phyloP scores from a whole-genome alignment of 2,888 invertebrate species.

The Melolontha melolontha region DNA sequence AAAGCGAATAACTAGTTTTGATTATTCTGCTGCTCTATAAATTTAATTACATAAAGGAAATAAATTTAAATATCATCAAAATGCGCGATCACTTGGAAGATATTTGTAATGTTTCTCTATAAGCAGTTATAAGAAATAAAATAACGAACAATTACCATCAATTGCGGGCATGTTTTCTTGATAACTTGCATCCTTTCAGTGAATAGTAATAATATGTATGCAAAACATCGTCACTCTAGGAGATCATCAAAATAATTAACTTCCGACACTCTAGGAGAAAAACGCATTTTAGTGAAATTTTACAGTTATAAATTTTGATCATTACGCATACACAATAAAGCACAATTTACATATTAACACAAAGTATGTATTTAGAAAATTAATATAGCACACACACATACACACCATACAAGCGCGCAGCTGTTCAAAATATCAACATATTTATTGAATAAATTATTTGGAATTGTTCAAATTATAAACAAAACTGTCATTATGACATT shows the following conservation, averaged over 20 bases:
- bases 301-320: slow-evolving; percentile 11
- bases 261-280: no score
- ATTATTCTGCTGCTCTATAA: neutral
- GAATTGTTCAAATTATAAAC: slow-evolving; percentile 37
- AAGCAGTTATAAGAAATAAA: slow-evolving; percentile 26
- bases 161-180: slow-evolving; percentile 46
- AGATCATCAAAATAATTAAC: slow-evolving; percentile 3
- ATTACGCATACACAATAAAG: slow-evolving; percentile 16
- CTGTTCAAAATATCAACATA: slow-evolving; percentile 20
- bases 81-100: neutral
- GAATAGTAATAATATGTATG: slow-evolving; percentile 25
- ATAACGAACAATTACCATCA: slow-evolving; percentile 47
- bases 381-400: slow-evolving; percentile 4
- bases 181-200: slow-evolving; percentile 47
- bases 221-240: slow-evolving; percentile 24
- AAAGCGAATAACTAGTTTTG: slow-evolving; percentile 3
- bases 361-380: slow-evolving; percentile 1
- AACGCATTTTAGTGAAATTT: slow-evolving; percentile 14
- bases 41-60: neutral
- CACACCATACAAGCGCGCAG: no score
- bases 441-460: slow-evolving; percentile 29
- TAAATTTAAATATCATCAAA: slow-evolving; percentile 7
- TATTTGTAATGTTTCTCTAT: neutral
- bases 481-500: slow-evolving; percentile 15
- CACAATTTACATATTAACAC: slow-evolving; percentile 10